Base-by-base conservation (phyloP, 1,140 invertebrate species). In the Drosophila setifemur region DNA sequence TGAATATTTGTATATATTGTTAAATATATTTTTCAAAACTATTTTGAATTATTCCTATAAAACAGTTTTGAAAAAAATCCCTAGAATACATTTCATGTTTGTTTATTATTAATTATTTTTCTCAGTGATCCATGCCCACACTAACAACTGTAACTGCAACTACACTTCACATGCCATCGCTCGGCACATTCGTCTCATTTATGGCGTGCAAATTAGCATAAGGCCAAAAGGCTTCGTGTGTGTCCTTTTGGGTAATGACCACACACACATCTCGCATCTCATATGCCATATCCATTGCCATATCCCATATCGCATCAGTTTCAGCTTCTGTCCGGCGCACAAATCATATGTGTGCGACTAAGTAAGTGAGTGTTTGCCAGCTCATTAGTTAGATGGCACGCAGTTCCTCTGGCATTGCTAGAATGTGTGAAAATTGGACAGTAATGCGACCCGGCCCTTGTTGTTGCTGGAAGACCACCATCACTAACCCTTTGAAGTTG, bases 131-230 rank as follows among this genome's bases (percentile, higher is more conserved):
- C 3, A 8, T 16, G 14, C 6, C 33, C 33, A 5, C 16, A 7
- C 33, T 16, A 37, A 57, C 37, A 16, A n/a, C 25, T 54, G 48
- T 35, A 42, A 61, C 18, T 37, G 40, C 60, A 64, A 25, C 40
- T 64, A 44, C 66, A 39, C 44, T 52, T 44, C 68, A 63, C 42
- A 37, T 53, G 47, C 55, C 68, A 72, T 47, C 66, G 72, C 75
- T 85, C 81, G 73, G 55, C 79, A 86, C 75, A 85, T 85, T 86
- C 79, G 79, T 81, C 85, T 73, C 81, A 87, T 86, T 86, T 87
- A 86, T 87, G 82, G 82, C 72, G 71, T 87, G 81, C 82, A 86
- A 86, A 86, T 86, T 87, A 86, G 82, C 81, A 86, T 76, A 70
- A 31, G 48, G 70, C 79, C 74, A 49, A 50, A 49, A 64, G 73